A percentile compares a stretch with the other conserved stretches of the same genome.
These are phyloP conservation scores for Plebejus melissa DNA, from an alignment of 2,888 invertebrate species.

Conservation along the genomic window DNA sequence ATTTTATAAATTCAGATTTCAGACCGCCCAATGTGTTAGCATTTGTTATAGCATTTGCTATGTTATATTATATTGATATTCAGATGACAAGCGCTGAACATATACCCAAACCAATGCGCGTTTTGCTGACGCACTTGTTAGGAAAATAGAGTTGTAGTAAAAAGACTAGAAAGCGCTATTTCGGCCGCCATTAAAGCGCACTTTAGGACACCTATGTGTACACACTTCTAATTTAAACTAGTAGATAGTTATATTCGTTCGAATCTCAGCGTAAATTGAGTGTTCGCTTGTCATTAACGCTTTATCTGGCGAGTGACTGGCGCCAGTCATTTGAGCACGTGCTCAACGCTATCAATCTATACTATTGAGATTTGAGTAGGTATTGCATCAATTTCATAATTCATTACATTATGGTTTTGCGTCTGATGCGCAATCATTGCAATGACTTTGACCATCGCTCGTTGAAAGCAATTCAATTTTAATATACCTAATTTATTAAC, in stretches of 20 bases:
- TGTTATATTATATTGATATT: too few species aligned
- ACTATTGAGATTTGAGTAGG: too few species aligned
- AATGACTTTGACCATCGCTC: slow-evolving; percentile 30
- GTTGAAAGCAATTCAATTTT: background rate
- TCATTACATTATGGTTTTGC: slow-evolving; percentile 32
- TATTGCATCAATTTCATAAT: slow-evolving; percentile 37
- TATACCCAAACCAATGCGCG: too few species aligned
- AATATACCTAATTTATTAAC: background rate
- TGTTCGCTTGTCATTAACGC: slow-evolving; percentile 1
- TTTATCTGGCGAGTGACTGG: slow-evolving; percentile 40
- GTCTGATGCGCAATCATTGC: slow-evolving; percentile 39
- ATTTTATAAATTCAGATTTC: too few species aligned
- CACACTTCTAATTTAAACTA: background rate
- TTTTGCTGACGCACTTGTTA: too few species aligned
- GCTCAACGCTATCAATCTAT: slow-evolving; percentile 31
- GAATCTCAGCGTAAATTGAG: slow-evolving; percentile 1
- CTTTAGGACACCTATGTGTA: background rate
- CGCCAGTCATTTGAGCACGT: slow-evolving; percentile 42
- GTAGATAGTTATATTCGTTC: background rate
- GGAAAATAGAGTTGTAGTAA: too few species aligned
- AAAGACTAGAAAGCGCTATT: background rate
- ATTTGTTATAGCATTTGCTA: too few species aligned
- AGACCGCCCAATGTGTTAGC: too few species aligned
- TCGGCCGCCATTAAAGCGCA: background rate
- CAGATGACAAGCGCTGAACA: too few species aligned